Evolutionary conservation across 2,113 vertebrate species (phyloP).

Genomic region (Oreochromis spilurus): DNA sequence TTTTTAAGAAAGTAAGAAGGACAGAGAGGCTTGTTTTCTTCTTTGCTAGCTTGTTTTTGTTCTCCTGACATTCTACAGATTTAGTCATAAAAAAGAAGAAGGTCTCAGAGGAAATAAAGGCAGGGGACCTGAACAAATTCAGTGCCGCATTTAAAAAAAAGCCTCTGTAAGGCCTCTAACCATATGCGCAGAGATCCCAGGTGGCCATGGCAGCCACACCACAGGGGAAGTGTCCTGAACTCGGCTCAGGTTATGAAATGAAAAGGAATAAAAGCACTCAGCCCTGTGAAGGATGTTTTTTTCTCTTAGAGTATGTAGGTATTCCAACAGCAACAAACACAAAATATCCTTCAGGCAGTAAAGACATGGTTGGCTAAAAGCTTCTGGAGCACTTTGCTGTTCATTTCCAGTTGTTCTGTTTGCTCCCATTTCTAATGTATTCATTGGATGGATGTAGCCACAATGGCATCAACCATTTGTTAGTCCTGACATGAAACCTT

Average conservation of each 20-base stretch:
- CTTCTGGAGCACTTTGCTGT: constrained; percentile 5
- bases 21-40: not conserved
- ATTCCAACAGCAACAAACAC: constrained; percentile 12
- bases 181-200: not conserved
- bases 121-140: constrained; percentile 6
- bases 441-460: not conserved
- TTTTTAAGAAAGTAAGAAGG: not conserved
- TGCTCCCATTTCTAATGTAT: not conserved
- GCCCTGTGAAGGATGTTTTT: not conserved
- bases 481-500: not conserved
- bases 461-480: not conserved
- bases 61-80: not conserved
- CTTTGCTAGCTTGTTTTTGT: not conserved
- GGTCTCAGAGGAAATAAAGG: constrained; percentile 1
- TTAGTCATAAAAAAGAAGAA: not conserved
- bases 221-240: constrained; percentile 3
- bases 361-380: not conserved
- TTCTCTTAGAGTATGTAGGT: not conserved
- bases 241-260: not conserved
- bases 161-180: not conserved
- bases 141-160: constrained; percentile 14
- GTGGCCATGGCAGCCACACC: not conserved
- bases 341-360: not conserved
- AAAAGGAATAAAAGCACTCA: constrained; percentile 25
- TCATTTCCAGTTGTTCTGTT: not conserved